These are phyloP conservation scores for Dendrolimus kikuchii DNA, from an alignment of 1,140 invertebrate genomes.

Conservation along the genomic window DNA sequence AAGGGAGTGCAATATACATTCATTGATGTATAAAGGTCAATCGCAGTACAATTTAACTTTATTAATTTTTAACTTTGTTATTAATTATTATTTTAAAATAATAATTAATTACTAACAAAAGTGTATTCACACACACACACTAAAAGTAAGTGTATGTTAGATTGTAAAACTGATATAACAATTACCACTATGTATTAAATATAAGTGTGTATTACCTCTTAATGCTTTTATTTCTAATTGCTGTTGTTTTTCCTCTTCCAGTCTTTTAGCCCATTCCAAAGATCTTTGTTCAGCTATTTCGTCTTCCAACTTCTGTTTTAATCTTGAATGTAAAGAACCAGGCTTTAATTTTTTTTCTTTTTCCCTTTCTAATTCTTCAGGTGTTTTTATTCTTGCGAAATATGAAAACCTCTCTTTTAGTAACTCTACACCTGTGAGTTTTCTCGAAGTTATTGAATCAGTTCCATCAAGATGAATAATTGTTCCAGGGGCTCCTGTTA, in stretches of 20 bases:
- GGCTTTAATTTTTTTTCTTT: constrained; percentile 71
- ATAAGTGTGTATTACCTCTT: constrained; percentile 1
- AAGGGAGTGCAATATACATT: no score
- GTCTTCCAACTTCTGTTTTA: constrained; percentile 76
- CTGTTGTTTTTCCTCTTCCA: constrained; percentile 61
- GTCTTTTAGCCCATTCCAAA: constrained; percentile 76
- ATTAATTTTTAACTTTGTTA: no score
- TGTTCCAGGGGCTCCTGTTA: constrained; percentile 73
- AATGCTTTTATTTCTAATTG: constrained; percentile 48
- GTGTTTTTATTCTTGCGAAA: constrained; percentile 71
- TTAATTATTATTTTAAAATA: no score
- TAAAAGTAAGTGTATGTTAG: no score
- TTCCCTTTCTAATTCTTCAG: constrained; percentile 59
- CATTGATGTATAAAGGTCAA: no score
- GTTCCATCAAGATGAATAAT: constrained; percentile 74
- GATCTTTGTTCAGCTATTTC: constrained; percentile 76
- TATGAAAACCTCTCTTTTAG: constrained; percentile 77
- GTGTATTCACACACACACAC: no score
- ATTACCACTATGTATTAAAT: no score
- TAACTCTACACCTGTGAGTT: constrained; percentile 70
- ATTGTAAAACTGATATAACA: no score
- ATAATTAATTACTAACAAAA: no score
- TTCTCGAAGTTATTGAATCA: constrained; percentile 29
- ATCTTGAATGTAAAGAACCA: constrained; percentile 73
- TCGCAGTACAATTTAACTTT: no score